Conservation (phyloP, 1,140 invertebrate species). For the Eriocheir sinensis region DNA sequence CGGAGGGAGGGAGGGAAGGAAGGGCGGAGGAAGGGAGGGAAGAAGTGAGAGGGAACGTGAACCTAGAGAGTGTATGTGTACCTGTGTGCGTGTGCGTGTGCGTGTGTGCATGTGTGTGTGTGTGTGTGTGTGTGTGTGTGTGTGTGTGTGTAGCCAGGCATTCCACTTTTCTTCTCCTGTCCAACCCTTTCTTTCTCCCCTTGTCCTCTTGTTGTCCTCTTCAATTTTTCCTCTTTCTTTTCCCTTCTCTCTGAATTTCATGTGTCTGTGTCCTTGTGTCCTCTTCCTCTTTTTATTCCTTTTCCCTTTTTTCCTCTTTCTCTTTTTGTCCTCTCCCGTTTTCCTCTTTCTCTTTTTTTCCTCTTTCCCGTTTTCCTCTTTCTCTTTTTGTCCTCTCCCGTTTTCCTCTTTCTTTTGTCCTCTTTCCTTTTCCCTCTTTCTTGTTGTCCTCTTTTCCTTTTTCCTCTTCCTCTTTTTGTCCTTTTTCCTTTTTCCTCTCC, state of each 20-base stretch:
- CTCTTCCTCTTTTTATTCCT: too few relatives aligned
- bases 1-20: too few relatives aligned
- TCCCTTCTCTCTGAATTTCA: too few relatives aligned
- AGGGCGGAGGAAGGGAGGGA: background rate
- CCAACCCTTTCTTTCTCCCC: background rate
- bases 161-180: too few relatives aligned
- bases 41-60: too few relatives aligned
- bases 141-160: too few relatives aligned
- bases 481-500: background rate
- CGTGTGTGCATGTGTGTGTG: background rate
- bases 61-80: too few relatives aligned
- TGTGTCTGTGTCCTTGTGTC: too few relatives aligned
- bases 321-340: background rate
- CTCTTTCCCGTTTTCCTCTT: background rate
- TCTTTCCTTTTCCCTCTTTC: background rate
- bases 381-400: background rate
- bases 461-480: conserved; percentile 26
- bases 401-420: background rate
- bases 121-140: too few relatives aligned
- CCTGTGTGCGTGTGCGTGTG: too few relatives aligned
- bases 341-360: background rate
- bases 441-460: background rate
- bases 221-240: background rate
- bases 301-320: background rate
- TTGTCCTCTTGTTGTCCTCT: background rate